phyloP scores from a whole-genome alignment of 2,888 invertebrate species.

The Mystacides longicornis region DNA sequence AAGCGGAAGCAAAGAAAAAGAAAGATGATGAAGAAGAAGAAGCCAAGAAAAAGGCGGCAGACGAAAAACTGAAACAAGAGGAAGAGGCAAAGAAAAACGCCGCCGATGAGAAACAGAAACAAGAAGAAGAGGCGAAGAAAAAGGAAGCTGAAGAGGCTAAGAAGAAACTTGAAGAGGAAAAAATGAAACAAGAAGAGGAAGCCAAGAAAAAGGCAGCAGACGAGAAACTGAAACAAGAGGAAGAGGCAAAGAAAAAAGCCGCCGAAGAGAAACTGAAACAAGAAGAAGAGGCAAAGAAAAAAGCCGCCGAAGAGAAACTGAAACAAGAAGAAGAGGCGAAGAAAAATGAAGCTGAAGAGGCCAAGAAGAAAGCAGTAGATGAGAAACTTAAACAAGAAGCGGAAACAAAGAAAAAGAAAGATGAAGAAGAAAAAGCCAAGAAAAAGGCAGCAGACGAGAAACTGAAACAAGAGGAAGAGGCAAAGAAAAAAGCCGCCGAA shows the following conservation, averaged over 20 bases:
- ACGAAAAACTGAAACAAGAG: slow-evolving; percentile 9
- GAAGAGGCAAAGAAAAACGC: slow-evolving; percentile 22
- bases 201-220: slow-evolving; percentile 5
- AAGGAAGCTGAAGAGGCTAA: not conserved
- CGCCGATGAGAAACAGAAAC: not conserved
- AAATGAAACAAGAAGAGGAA: slow-evolving; percentile 9
- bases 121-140: not conserved
- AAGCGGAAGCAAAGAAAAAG: slow-evolving; percentile 5
- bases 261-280: slow-evolving; percentile 20
- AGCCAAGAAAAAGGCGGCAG: slow-evolving; percentile 12
- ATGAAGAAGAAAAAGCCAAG: slow-evolving; percentile 4
- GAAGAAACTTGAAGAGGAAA: not conserved
- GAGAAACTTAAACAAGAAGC: slow-evolving; percentile 24
- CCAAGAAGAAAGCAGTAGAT: slow-evolving; percentile 27
- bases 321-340: slow-evolving; percentile 17
- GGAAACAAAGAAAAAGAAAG: slow-evolving; percentile 24
- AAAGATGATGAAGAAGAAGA: slow-evolving; percentile 13
- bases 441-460: slow-evolving; percentile 21
- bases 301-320: slow-evolving; percentile 21
- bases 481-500: slow-evolving; percentile 8
- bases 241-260: slow-evolving; percentile 20
- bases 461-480: not conserved
- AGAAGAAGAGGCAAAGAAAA: slow-evolving; percentile 21
- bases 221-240: slow-evolving; percentile 11
- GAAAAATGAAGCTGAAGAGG: slow-evolving; percentile 26